Evolutionary conservation across 2,888 invertebrate species (phyloP).

Genomic region (Cephus spinipes): DNA sequence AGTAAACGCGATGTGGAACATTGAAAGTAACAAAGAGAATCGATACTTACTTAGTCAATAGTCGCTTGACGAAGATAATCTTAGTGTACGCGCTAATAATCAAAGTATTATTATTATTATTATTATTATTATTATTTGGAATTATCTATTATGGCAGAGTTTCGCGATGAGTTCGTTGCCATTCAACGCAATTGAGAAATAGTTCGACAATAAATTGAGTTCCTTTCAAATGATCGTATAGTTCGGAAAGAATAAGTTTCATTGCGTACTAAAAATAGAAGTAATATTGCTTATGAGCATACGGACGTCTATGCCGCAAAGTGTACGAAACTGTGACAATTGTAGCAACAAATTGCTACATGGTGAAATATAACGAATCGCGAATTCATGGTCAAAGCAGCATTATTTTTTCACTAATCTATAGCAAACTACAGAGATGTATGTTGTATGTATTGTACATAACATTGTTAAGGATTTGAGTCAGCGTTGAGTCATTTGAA

Average conservation of each 20-base stretch:
- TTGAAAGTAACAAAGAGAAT: slow-evolving; percentile 15
- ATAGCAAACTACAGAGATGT: slow-evolving; percentile 35
- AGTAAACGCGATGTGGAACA: background rate
- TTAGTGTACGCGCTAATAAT: slow-evolving; percentile 5
- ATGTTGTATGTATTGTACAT: slow-evolving; percentile 17
- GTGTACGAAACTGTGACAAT: background rate
- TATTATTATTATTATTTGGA: background rate
- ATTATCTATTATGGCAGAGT: background rate
- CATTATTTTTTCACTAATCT: slow-evolving; percentile 65
- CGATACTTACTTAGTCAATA: slow-evolving; percentile 28
- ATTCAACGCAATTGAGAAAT: background rate
- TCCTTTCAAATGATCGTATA: background rate
- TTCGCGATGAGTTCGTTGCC: background rate
- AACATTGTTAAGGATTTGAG: background rate
- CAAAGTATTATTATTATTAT: slow-evolving; percentile 1
- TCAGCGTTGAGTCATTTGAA: background rate
- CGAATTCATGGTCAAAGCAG: slow-evolving; percentile 59
- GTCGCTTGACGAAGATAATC: slow-evolving; percentile 10
- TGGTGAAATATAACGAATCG: slow-evolving; percentile 16
- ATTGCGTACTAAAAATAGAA: background rate
- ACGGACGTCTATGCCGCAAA: background rate
- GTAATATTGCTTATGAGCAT: background rate
- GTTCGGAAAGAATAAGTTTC: background rate
- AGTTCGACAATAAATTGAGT: background rate
- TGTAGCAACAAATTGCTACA: no score